Percentiles rank a stretch among this genome's conserved stretches.
These are phyloP conservation scores for Genyomyrus donnyi DNA, from an alignment of 2,113 vertebrate genomes.

Conservation along the genomic window DNA sequence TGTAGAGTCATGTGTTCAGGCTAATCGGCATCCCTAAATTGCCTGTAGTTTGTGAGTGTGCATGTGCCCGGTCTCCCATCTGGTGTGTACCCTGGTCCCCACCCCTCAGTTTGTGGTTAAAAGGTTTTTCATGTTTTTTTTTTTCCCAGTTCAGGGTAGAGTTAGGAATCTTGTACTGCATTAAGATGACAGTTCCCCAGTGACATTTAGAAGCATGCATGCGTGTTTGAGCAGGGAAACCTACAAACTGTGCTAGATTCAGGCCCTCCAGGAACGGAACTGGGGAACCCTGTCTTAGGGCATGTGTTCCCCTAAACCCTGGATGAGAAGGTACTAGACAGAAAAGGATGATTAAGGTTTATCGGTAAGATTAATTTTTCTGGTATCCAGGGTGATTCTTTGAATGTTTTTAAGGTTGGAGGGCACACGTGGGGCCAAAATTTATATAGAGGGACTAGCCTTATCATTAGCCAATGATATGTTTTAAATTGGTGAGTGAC, in stretches of 20 bases:
- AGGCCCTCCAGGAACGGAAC: not conserved
- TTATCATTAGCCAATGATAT: not conserved
- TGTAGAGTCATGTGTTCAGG: not conserved
- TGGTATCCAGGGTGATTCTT: not conserved
- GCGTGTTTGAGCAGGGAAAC: not conserved
- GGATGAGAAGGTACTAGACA: not conserved
- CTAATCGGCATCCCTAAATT: not conserved
- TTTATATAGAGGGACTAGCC: not conserved
- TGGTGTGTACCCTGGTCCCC: not conserved
- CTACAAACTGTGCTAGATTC: not conserved
- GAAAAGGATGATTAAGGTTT: not conserved
- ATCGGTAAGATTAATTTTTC: not conserved
- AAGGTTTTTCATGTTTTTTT: not conserved
- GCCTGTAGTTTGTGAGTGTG: not conserved
- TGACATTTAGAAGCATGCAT: not conserved
- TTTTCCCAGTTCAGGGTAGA: not conserved
- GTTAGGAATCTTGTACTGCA: not conserved
- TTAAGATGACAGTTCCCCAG: not conserved
- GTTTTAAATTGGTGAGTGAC: not conserved
- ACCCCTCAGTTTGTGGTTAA: not conserved
- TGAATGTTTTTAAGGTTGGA: not conserved
- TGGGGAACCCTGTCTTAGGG: not conserved
- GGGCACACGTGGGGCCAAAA: not conserved
- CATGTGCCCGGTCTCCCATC: not conserved
- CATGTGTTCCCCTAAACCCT: not conserved